These are phyloP conservation scores for Elgonia sp. DNA, from an alignment of 2,888 invertebrate species.

Conservation along the genomic window DNA sequence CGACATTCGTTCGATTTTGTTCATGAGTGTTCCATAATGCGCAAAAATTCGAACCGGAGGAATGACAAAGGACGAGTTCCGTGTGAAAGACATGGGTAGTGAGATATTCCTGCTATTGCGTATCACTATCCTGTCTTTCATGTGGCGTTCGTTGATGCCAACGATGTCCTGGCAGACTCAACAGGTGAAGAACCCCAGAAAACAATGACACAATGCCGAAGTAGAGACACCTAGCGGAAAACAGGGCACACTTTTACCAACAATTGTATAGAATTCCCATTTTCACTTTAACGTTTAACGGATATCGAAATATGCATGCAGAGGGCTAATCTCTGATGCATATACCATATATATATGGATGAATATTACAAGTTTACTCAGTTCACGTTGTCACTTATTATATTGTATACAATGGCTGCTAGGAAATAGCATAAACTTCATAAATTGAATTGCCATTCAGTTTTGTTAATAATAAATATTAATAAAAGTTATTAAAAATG, in stretches of 20 bases:
- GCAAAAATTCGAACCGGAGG: neutral
- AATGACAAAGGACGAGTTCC: slow-evolving; percentile 86
- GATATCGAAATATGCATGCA: too few species aligned
- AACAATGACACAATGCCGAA: neutral
- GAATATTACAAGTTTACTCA: too few species aligned
- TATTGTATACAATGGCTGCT: too few species aligned
- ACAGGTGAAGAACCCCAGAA: slow-evolving; percentile 19
- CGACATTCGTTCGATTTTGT: too few species aligned
- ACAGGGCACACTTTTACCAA: slow-evolving; percentile 86
- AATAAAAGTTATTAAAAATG: neutral
- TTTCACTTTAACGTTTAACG: too few species aligned
- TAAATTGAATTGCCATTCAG: neutral
- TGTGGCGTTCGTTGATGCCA: slow-evolving; percentile 89
- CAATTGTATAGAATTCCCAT: too few species aligned
- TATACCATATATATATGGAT: too few species aligned
- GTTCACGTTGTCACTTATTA: too few species aligned
- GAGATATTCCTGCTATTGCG: slow-evolving; percentile 94
- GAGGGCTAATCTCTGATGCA: too few species aligned
- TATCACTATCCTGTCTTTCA: slow-evolving; percentile 99
- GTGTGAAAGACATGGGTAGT: slow-evolving; percentile 99
- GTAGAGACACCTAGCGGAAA: neutral
- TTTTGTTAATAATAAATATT: neutral
- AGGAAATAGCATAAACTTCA: too few species aligned
- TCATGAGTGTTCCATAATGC: neutral
- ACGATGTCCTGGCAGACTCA: slow-evolving; percentile 37